These are phyloP conservation scores for Nephotettix cincticeps DNA, from an alignment of 1,140 invertebrate genomes.

Conservation along the genomic window DNA sequence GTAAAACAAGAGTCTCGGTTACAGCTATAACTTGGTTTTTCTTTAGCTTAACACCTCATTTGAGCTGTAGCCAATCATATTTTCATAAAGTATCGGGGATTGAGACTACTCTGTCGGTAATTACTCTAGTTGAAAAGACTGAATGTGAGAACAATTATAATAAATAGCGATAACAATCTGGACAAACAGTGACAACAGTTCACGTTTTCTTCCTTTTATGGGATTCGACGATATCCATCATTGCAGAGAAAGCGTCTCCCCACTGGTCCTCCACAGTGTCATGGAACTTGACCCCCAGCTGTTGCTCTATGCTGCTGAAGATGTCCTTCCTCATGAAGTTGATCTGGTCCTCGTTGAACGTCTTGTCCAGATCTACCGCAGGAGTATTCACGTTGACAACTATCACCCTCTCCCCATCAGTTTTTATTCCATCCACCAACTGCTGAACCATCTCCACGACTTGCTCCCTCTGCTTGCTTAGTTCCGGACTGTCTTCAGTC, in stretches of 20 bases:
- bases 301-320: background rate
- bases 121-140: too few relatives aligned
- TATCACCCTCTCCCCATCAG: background rate
- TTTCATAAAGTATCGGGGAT: too few relatives aligned
- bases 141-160: too few relatives aligned
- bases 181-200: too few relatives aligned
- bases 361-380: conserved; percentile 1
- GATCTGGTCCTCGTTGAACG: background rate
- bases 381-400: conserved; percentile 4
- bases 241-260: background rate
- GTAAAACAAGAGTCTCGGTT: too few relatives aligned
- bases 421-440: background rate
- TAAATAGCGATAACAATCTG: too few relatives aligned
- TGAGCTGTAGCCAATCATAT: too few relatives aligned
- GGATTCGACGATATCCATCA: background rate
- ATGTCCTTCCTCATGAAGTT: background rate
- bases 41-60: too few relatives aligned
- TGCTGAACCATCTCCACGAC: background rate
- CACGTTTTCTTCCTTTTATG: background rate
- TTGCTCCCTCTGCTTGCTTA: background rate
- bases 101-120: too few relatives aligned
- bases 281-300: background rate
- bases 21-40: too few relatives aligned
- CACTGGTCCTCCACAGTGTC: background rate
- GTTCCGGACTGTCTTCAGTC: background rate